Evolutionary conservation across 2,888 invertebrate genomes (phyloP).

Genomic region (Cephus pulcher): DNA sequence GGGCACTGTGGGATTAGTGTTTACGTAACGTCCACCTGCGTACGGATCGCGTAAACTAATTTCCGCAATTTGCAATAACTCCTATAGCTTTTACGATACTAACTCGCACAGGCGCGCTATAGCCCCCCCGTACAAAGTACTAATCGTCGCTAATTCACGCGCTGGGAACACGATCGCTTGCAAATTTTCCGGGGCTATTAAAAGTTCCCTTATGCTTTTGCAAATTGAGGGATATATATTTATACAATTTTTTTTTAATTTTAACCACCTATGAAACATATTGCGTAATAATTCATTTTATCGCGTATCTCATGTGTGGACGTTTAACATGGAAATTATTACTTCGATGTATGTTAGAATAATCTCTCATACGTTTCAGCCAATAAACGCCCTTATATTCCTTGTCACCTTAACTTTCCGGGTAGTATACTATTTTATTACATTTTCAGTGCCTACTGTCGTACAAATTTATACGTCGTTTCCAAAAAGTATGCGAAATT

Average conservation of each 20-base stretch:
- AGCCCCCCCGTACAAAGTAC: conserved; percentile 17
- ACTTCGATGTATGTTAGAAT: not conserved
- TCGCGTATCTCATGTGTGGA: not conserved
- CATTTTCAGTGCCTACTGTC: not conserved
- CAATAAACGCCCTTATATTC: not conserved
- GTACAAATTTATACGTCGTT: not conserved
- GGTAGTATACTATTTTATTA: not conserved
- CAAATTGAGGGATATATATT: not conserved
- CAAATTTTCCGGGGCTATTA: not conserved
- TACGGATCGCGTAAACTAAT: conserved; percentile 19
- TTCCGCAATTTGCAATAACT: conserved; percentile 26
- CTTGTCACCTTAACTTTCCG: not conserved
- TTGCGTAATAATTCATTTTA: not conserved
- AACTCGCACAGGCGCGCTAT: conserved; percentile 19
- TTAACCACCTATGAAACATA: not conserved
- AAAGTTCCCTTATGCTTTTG: not conserved
- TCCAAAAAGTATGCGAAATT: not conserved
- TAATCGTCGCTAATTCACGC: conserved; percentile 21
- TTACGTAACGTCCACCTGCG: conserved; percentile 25
- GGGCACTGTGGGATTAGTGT: conserved; percentile 25
- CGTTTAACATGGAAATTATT: not conserved
- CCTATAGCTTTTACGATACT: conserved; percentile 18
- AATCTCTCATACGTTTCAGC: not conserved
- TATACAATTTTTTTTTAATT: no score
- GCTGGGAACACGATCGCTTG: not conserved